Conservation (phyloP, 2,797 vertebrate genomes). For the Hydrophis major region DNA sequence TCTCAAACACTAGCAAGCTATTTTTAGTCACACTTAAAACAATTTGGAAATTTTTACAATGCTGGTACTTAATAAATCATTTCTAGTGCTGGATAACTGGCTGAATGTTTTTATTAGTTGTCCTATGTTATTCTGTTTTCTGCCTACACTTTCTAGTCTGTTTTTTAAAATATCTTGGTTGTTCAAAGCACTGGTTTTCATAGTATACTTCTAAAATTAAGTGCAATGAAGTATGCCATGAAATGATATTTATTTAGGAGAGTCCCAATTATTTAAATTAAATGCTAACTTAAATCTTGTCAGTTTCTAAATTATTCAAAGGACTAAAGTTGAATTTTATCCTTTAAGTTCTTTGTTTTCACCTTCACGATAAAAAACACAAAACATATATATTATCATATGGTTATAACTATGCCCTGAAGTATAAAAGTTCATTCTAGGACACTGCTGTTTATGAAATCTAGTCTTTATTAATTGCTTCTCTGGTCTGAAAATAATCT, state of each 20-base stretch:
- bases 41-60: background rate
- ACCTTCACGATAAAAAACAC: background rate
- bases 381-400: background rate
- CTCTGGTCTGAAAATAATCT: background rate
- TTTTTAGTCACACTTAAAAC: conserved; percentile 4
- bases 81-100: background rate
- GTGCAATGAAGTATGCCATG: background rate
- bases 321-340: background rate
- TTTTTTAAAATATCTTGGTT: background rate
- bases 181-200: conserved; percentile 5
- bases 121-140: background rate
- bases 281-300: background rate
- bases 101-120: background rate
- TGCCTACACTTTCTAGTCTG: background rate
- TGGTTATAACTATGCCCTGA: background rate
- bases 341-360: background rate
- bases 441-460: background rate
- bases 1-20: background rate
- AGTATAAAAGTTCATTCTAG: background rate
- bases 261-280: background rate
- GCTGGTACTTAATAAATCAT: background rate
- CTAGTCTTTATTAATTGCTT: background rate
- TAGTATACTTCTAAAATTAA: conserved; percentile 3
- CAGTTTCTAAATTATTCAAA: background rate
- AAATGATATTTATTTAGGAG: background rate